phyloP scores from a whole-genome alignment of 2,113 vertebrate species.

The Cepphus grylle region DNA sequence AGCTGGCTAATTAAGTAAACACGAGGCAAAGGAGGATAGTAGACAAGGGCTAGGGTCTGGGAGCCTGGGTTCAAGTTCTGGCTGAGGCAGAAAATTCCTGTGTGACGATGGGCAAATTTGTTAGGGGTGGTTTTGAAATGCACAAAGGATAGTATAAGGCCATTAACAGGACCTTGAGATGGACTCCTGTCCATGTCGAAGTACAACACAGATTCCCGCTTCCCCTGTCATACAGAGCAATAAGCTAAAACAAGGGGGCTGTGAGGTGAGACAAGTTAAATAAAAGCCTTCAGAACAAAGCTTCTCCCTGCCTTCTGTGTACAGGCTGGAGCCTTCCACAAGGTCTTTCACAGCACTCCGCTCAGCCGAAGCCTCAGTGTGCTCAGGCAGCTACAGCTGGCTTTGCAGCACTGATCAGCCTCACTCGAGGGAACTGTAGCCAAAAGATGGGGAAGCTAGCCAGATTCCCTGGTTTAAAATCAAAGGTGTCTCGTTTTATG shows the following conservation, averaged over 20 bases:
- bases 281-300: not conserved
- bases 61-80: not conserved
- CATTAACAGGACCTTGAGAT: not conserved
- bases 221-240: not conserved
- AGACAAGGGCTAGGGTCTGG: not conserved
- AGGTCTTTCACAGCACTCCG: not conserved
- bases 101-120: not conserved
- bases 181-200: not conserved
- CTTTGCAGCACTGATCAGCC: not conserved
- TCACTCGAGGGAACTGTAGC: not conserved
- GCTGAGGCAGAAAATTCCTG: not conserved
- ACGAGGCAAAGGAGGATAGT: not conserved
- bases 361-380: not conserved
- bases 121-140: not conserved
- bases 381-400: not conserved
- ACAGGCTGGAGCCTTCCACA: not conserved
- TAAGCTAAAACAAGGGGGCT: not conserved
- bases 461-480: not conserved
- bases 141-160: not conserved
- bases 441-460: not conserved
- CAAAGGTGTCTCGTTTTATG: not conserved
- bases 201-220: not conserved
- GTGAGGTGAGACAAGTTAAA: not conserved
- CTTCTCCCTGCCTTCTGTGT: not conserved
- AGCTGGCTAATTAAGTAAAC: slow-evolving; percentile 24